Evolutionary conservation across 1,140 invertebrate genomes (phyloP).

Genomic region (roundworm (Caenorhabditis elegans)): WBcel235 BX284603.4:10526001-10526500

Average conservation of each 20-base stretch:
- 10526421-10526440: no score
- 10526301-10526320: background rate
- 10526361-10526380: no score
- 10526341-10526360: background rate
- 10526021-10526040: constrained; percentile 4
- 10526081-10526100: no score
- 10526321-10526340: background rate
- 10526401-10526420: no score
- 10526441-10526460: no score
- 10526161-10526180: background rate
- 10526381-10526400: no score
- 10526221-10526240: constrained; percentile 22
- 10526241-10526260: constrained; percentile 28
- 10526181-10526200: background rate
- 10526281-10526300: constrained; percentile 12
- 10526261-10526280: background rate
- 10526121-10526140: constrained; percentile 26
- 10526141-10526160: constrained; percentile 25
- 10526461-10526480: no score
- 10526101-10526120: constrained; percentile 17
- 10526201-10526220: background rate
- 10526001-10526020: background rate
- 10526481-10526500: no score
- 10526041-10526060: constrained; percentile 6
- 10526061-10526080: background rate